Evolutionary conservation across 2,113 vertebrate species (phyloP), one percentile per base, ranked within the genome.

Genomic region (Euleptes europaea): DNA sequence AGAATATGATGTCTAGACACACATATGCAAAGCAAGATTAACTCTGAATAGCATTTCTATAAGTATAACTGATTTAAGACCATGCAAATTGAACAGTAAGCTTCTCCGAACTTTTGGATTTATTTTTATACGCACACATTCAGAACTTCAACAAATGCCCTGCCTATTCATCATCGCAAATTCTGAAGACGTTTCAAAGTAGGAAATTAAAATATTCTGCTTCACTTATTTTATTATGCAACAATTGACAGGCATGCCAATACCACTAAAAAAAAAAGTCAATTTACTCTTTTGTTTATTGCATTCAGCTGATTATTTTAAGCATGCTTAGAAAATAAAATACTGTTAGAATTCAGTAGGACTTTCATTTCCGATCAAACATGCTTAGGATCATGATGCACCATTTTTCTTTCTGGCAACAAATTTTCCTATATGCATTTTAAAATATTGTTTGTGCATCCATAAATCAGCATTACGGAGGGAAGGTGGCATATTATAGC

Each of bases 1-100:
- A 91, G 90, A 92, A 79, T 86, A 88, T 88, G 44, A 17, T 80
- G 51, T 83, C 51, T 85, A 21, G 80, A 77, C 88, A 23, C 84
- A 82, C 81, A 70, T 57, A 86, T 88, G 80, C 42, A 85, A 92
- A 87, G 35, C 80, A 70, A 92, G 81, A 90, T 92, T 93, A 91
- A 89, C 90, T 14, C 88, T 87, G 91, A 94, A 88, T 88, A 88
- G 88, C 57, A 26, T 4, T 89, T 88, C 40, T 86, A 67, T 84
- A 88, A 80, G 14, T 74, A 83, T 44, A 83, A 82, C 40, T 88
- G n/a, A 90, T 92, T 91, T 92, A 86, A 88, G 69, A 85, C 84
- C 84, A 83, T 74, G 57, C 1, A 63, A 84, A 60, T 21, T 78
- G 69, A 83, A 87, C 72, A 78, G 47, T 88, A 91, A 86, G 17